Base-by-base conservation (phyloP, 2,113 vertebrate genomes). In the Perca schrenkii region DNA sequence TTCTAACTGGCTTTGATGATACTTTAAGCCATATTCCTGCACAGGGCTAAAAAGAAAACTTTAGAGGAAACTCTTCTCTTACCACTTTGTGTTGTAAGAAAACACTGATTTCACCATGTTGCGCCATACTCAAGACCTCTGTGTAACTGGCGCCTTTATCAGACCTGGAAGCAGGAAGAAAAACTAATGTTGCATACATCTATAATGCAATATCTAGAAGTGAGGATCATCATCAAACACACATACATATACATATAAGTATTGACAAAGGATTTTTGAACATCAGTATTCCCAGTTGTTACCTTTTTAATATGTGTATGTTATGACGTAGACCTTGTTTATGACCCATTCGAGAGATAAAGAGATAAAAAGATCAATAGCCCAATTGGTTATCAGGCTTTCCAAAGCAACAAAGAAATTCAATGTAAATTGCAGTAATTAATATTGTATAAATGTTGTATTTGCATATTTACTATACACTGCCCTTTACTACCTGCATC, bases 51-150 rank as follows among this genome's bases (percentile, higher is more conserved):
- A 25, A 36, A 8, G 47, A 34, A 85, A 62, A 40, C 31, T 14
- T 25, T 25, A 52, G 13, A 65, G 10, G 28, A 76, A 89, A 75
- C 13, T 56, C 64, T 63, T 25, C 62, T 28, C 36, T 47, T 11
- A 8, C 25, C 2, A 16, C 40, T 31, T n/a, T 40, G 66, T 62
- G 63, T 65, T 86, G 34, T 76, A 34, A 74, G 34, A 58, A 80
- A 78, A 72, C 31, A 40, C 47, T 73, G 80, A 80, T 88, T 91
- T 81, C 82, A 72, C 70, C 49, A 28, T 66, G 52, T 87, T 89
- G 86, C 61, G 1, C 74, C 77, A 80, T 61, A 31, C 50, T 47
- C 0, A 0, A 58, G 64, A 60, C 34, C 46, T 50, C 62, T 62
- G 14, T 81, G 64, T 28, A 25, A 68, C 17, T 10, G 13, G 79